Evolutionary conservation across 2,888 invertebrate species (phyloP), one percentile per base, ranked within the genome.

Genomic region (Pelosia muscerda): DNA sequence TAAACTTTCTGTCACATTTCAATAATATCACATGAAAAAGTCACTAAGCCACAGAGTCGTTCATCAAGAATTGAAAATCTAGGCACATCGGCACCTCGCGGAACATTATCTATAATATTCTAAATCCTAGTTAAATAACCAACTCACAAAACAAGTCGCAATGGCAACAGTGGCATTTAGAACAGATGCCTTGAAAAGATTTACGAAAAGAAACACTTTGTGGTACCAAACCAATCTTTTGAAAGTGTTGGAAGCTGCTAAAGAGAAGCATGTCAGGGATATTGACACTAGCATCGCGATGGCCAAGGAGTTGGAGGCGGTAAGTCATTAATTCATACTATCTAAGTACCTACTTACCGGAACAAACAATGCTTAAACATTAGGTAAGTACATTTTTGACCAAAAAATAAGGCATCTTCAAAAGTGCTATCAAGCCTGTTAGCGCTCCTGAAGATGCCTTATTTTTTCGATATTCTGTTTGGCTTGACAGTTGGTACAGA

Each of bases 151-250:
- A 23, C 54, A 49, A 19, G 60, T 31, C 56, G 77, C 71, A 66
- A 84, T 90, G 90, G 59, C 81, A 15, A 25, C 83, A 86, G 65
- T 31, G 2, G 89, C 73, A 2, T 92, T 88, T 66, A 82, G 77
- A 38, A 82, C 83, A 2, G 93, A 94, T 31, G 88, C 88, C 0
- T 76, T 79, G 72, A 74, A 74, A 0, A 84, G 69, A 15, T 73
- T 90, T 0, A 77, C 72, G 13, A 83, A 87, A 0, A 86, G 92
- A 9, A 87, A 87, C 61, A 84, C 85, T 28, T 31, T 76, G 15
- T 95, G 94, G 94, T 91, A 89, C 81, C 86, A 90, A 38, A 76
- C 84, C 4, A 84, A 92, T 66, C 75, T 95, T 63, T 74, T 90
- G 76, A 81, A 81, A 8, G 90, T 90, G 0, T 77, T 94, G n/a